Base-by-base conservation (phyloP, 2,797 vertebrate species). In the Anas georgica region DNA sequence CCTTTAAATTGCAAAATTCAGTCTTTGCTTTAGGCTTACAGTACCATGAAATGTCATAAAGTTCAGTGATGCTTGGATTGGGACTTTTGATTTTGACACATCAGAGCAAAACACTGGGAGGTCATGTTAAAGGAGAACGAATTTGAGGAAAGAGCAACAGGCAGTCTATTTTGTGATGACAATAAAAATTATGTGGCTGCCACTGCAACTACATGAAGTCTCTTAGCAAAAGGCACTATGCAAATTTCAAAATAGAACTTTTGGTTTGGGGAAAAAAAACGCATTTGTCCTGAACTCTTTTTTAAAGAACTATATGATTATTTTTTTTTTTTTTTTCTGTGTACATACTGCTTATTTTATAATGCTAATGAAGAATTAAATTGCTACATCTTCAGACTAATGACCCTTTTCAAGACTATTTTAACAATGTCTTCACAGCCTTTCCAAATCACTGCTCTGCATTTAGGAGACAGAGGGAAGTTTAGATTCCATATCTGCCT, bases 321-420 rank as follows among this genome's bases (percentile, higher is more conserved):
- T 39, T 39, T 2, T 43, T 46, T 43, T 39, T 31, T 11, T 29
- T 7, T 68, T 73, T 59, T 82, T 41, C 35, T 68, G 25, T 17
- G 13, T 41, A 25, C 4, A n/a, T 78, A 91, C 23, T 83, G 1
- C 6, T 15, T 60, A 15, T 54, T 50, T 68, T 28, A 46, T 39
- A 83, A 52, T 76, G 43, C 9, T 88, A 95, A 92, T 70, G 63
- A 93, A 76, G 60, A 95, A 86, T 82, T 79, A 84, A 93, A 94
- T 88, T 86, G 22, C 17, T 93, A 54, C 8, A 35, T 86, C 39
- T 91, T 79, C 55, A 86, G 58, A 56, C 35, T 82, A 95, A 94
- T 59, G 52, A 84, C 52, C 59, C 67, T 84, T 45, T 90, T 79
- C 67, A 70, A 93, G 60, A 45, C n/a, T 79, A 70, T 94, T 90